Evolutionary conservation across 2,888 invertebrate species (phyloP), one percentile per base, ranked within the genome.

Genomic region (Idaea biselata): DNA sequence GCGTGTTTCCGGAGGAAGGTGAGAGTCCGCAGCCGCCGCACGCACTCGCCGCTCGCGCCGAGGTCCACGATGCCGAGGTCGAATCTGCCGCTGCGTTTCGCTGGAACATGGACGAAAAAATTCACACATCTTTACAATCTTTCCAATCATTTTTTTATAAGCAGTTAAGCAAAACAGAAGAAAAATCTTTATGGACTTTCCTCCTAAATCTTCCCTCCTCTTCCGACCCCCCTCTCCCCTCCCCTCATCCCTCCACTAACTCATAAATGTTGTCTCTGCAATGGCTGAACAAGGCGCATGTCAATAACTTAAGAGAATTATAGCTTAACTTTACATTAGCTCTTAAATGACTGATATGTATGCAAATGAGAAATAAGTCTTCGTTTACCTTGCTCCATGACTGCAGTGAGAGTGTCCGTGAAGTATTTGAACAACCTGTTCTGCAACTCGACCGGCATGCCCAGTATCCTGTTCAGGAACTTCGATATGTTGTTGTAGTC

Each of bases 401-500:
- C 97, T 0, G 98, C 97, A 18, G 96, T 94, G 68, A 99, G 93
- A 0, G 99, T 99, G 80, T 99, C 98, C 0, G 98, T 98, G 89
- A 99, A 99, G 89, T 99, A 99, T 79, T 98, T 97, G 91, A 99
- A 99, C 2, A 99, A 90, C 59, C 97, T 94, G 91, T 99, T 99
- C 90, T 99, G 99, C 60, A 99, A 91, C 60, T 98, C 97, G 5
- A 99, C 99, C 0, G 98, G 98, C 96, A 99, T 97, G 44, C 99
- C 99, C 67, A 99, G 94, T 79, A 99, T 98, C 83, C 97, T 94
- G 90, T 99, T 99, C 67, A 99, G 94, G 94, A 99, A 99, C 93
- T 99, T 99, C 68, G 98, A 97, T 94, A 99, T 99, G 86, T 98
- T 98, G 90, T 97, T 97, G 88, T 98, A 98, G 80, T 99, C 99